These are phyloP conservation scores for Euura lappo DNA, from an alignment of 1,140 invertebrate species.

Conservation along the genomic window DNA sequence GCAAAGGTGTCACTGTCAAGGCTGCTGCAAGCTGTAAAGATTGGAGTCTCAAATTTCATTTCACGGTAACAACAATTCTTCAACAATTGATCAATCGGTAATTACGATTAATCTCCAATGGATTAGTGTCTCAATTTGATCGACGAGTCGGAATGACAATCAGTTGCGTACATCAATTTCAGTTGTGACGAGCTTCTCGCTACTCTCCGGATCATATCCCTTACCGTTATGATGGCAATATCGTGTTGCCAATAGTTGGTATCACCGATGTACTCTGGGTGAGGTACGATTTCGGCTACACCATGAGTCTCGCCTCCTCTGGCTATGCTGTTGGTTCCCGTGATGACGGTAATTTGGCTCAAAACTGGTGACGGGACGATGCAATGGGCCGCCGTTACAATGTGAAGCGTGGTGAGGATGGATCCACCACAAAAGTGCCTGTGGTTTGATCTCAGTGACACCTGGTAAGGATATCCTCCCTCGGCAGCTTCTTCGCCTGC, in stretches of 20 bases:
- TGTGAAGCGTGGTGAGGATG: constrained; percentile 62
- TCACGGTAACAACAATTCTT: too few relatives aligned
- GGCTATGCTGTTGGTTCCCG: constrained; percentile 14
- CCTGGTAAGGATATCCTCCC: constrained; percentile 65
- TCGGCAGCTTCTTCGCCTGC: constrained; percentile 46
- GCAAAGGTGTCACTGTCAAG: constrained; percentile 15
- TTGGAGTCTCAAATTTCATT: neutral
- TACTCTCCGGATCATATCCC: neutral
- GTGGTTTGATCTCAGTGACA: constrained; percentile 61
- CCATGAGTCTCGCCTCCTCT: constrained; percentile 7
- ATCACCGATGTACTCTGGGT: constrained; percentile 18
- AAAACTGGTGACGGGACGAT: constrained; percentile 14
- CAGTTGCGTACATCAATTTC: too few relatives aligned
- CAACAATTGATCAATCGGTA: too few relatives aligned
- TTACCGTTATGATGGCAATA: constrained; percentile 32
- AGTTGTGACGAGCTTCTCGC: too few relatives aligned
- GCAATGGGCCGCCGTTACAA: constrained; percentile 77
- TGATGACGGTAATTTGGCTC: constrained; percentile 13
- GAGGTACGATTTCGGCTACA: constrained; percentile 19
- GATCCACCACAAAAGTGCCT: constrained; percentile 68
- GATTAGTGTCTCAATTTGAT: too few relatives aligned
- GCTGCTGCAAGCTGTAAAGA: constrained; percentile 16
- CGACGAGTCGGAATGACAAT: too few relatives aligned
- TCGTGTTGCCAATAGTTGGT: constrained; percentile 22
- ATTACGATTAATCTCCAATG: too few relatives aligned